These are phyloP conservation scores for Anaspis maculata DNA, from an alignment of 2,888 invertebrate species.

Conservation along the genomic window DNA sequence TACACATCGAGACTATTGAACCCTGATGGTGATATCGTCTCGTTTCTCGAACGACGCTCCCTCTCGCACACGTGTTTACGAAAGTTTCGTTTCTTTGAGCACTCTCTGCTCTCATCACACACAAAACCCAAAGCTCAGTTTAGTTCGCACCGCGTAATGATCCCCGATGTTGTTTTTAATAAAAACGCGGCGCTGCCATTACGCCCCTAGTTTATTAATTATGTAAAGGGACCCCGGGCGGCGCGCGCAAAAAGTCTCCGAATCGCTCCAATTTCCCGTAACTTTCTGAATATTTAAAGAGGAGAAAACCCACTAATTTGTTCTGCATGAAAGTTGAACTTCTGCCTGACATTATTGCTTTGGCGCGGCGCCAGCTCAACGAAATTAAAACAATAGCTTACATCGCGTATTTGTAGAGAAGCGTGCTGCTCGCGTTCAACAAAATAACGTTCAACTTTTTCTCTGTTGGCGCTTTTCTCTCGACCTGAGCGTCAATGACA, in stretches of 20 bases:
- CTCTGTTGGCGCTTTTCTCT: too few relatives aligned
- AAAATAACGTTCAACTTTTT: too few relatives aligned
- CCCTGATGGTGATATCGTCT: too few relatives aligned
- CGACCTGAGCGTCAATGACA: too few relatives aligned
- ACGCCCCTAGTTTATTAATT: too few relatives aligned
- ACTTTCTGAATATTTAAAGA: constrained; percentile 35
- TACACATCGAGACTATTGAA: constrained; percentile 19
- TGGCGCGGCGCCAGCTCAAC: constrained; percentile 36
- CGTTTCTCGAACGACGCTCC: constrained; percentile 20
- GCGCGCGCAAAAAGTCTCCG: too few relatives aligned
- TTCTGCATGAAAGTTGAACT: constrained; percentile 37
- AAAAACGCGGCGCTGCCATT: too few relatives aligned
- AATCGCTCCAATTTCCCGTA: constrained; percentile 23
- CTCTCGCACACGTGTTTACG: constrained; percentile 23
- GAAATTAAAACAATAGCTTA: constrained; percentile 39
- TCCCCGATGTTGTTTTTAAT: neutral
- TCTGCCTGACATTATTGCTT: constrained; percentile 35
- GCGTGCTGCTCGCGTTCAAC: too few relatives aligned
- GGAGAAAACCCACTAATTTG: constrained; percentile 35
- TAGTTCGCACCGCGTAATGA: too few relatives aligned
- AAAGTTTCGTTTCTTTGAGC: constrained; percentile 21
- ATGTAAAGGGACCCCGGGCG: constrained; percentile 6
- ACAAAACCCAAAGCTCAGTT: too few relatives aligned
- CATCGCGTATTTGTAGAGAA: constrained; percentile 3
- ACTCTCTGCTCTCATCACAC: too few relatives aligned